Evolutionary conservation across 2,113 vertebrate genomes (phyloP).

Genomic region (Anas platyrhynchos): DNA sequence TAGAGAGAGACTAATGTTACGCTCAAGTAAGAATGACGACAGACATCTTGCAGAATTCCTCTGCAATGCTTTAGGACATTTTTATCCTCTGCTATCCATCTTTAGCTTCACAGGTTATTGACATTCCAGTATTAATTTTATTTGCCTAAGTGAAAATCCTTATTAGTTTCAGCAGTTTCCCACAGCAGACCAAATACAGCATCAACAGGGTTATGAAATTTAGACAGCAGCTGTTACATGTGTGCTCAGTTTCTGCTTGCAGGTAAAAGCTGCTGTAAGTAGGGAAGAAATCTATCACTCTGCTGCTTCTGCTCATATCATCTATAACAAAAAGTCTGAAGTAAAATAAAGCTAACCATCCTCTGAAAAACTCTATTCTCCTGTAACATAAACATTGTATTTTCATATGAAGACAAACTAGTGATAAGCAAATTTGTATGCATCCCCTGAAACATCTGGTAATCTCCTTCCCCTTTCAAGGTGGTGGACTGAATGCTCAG

Average conservation of each 20-base stretch:
- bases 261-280: not conserved
- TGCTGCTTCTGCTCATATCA: not conserved
- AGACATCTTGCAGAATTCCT: not conserved
- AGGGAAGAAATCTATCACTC: not conserved
- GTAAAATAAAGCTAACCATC: not conserved
- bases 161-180: not conserved
- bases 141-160: not conserved
- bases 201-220: not conserved
- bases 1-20: not conserved
- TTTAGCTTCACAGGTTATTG: not conserved
- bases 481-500: not conserved
- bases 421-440: not conserved
- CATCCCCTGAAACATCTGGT: not conserved
- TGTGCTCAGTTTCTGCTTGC: not conserved
- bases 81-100: not conserved
- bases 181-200: not conserved
- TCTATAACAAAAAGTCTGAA: not conserved
- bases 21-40: rapidly evolving
- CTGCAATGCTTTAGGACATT: not conserved
- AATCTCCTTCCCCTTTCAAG: not conserved
- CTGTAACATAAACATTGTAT: not conserved
- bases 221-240: rapidly evolving
- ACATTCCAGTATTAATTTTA: not conserved
- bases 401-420: not conserved
- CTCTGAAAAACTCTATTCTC: not conserved